A percentile compares a stretch with the other conserved stretches of the same genome.
These are phyloP conservation scores for Lampropteryx suffumata DNA, from an alignment of 2,888 invertebrate genomes.

Conservation along the genomic window DNA sequence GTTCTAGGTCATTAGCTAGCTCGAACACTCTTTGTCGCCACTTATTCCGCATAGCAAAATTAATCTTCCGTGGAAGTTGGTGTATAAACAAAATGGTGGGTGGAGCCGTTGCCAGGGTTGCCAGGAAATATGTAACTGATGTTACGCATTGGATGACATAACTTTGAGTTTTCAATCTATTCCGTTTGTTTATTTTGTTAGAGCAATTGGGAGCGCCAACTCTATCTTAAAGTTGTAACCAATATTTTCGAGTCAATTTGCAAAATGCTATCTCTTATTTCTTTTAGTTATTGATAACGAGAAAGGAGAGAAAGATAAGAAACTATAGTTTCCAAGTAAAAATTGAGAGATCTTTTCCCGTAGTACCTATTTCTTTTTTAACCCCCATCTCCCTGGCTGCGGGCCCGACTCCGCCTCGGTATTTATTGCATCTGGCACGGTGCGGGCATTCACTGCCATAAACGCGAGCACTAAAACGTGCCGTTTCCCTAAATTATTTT, in stretches of 20 bases:
- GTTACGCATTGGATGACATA: not conserved
- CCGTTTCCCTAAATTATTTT: slow-evolving; percentile 74
- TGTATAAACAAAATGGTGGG: slow-evolving; percentile 65
- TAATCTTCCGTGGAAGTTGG: slow-evolving; percentile 65
- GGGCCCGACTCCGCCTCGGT: slow-evolving; percentile 48
- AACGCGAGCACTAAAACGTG: slow-evolving; percentile 70
- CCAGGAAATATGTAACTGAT: not conserved
- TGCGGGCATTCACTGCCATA: slow-evolving; percentile 60
- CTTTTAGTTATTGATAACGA: no score
- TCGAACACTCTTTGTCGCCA: slow-evolving; percentile 65
- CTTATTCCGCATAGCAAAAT: slow-evolving; percentile 68
- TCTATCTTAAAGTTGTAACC: no score
- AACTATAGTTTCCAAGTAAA: no score
- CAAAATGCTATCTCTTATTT: no score
- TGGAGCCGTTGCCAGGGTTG: slow-evolving; percentile 39
- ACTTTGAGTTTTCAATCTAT: not conserved
- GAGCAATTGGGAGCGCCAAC: not conserved
- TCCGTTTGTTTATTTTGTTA: not conserved
- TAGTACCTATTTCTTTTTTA: not conserved
- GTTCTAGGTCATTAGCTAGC: slow-evolving; percentile 59
- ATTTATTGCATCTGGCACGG: slow-evolving; percentile 70
- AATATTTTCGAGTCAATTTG: no score
- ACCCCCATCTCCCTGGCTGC: slow-evolving; percentile 1
- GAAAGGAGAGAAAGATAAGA: no score
- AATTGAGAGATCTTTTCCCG: slow-evolving; percentile 9